Evolutionary conservation across 2,113 vertebrate genomes (phyloP).

Genomic region (Serilophus lunatus): DNA sequence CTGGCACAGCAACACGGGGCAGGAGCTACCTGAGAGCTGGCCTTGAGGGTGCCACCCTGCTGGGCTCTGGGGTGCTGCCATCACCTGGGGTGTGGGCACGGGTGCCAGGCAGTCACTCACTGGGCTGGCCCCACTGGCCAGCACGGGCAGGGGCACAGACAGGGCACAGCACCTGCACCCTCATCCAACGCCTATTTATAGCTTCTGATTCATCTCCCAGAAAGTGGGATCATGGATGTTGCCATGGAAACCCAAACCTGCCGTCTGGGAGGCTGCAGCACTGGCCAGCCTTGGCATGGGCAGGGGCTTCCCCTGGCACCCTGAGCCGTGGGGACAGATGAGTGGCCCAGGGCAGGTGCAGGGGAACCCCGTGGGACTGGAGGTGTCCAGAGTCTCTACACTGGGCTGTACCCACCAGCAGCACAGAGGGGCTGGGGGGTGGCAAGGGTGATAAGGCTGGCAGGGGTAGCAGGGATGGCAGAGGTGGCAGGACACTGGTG

Average conservation of each 20-base stretch:
- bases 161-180: not conserved
- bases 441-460: not conserved
- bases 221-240: not conserved
- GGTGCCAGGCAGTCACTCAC: not conserved
- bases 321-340: accelerated
- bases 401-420: accelerated
- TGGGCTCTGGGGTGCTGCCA: accelerated
- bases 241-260: conserved; percentile 55
- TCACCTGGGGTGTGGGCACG: not conserved
- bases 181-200: conserved; percentile 23
- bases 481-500: not conserved
- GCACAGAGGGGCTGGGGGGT: not conserved
- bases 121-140: not conserved
- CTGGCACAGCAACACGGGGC: accelerated
- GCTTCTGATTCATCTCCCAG: conserved; percentile 40
- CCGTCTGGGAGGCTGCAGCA: not conserved
- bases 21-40: accelerated
- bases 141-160: not conserved
- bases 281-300: not conserved
- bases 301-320: not conserved
- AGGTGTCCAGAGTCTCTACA: accelerated
- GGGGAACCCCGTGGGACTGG: not conserved
- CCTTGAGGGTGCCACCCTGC: accelerated
- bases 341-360: accelerated
- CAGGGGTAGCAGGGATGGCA: no score